A percentile compares a stretch with the other conserved stretches of the same genome.
Conservation (phyloP, 2,797 vertebrate genomes). For the Arctocebus calabarensis region DNA sequence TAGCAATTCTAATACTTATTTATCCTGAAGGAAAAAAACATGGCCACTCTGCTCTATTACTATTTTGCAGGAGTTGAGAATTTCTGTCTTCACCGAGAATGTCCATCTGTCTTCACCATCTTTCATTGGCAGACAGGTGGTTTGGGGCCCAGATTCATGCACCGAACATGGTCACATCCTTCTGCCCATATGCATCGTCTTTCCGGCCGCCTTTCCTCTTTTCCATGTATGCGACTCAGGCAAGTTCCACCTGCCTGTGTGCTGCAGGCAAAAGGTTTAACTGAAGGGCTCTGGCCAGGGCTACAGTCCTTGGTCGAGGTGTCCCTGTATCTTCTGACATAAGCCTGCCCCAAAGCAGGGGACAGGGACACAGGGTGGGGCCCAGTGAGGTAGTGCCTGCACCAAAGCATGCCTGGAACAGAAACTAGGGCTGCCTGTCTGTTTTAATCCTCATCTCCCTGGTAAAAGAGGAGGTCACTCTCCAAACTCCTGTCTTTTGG, state of each 20-base stretch:
- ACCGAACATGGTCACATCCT: background rate
- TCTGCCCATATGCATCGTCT: rapidly evolving
- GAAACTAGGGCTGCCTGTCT: background rate
- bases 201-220: background rate
- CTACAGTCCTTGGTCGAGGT: background rate
- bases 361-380: background rate
- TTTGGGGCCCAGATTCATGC: too few relatives aligned
- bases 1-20: constrained; percentile 77
- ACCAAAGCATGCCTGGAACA: background rate
- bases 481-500: background rate
- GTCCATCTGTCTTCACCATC: background rate
- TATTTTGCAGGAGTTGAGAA: background rate
- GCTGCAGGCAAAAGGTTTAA: background rate
- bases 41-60: rapidly evolving
- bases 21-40: constrained; percentile 14
- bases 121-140: background rate
- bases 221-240: background rate
- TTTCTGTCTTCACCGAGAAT: background rate
- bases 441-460: background rate
- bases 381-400: background rate
- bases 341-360: background rate
- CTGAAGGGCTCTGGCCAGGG: background rate
- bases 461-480: background rate
- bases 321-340: background rate
- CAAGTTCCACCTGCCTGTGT: background rate